A percentile compares a stretch with the other conserved stretches of the same genome.
These are phyloP conservation scores for Pygmarrhopalites habei DNA, from an alignment of 1,140 invertebrate species.

Conservation along the genomic window DNA sequence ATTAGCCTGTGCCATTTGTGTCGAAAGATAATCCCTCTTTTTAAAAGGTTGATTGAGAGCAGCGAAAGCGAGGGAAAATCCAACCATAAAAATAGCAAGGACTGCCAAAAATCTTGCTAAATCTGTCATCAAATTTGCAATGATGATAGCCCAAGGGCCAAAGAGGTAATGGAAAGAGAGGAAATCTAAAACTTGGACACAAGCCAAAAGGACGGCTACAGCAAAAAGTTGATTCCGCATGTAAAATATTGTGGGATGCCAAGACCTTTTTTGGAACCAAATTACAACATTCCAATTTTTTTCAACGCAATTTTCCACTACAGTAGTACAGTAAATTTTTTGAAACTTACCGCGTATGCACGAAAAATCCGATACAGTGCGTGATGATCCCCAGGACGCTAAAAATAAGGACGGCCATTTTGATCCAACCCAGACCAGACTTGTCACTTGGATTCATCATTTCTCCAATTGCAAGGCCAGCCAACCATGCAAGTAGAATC, in stretches of 20 bases:
- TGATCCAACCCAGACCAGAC: slow-evolving; percentile 86
- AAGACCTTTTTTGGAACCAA: slow-evolving; percentile 56
- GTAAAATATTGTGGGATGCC: slow-evolving; percentile 79
- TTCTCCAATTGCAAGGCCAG: slow-evolving; percentile 89
- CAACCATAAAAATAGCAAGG: slow-evolving; percentile 92
- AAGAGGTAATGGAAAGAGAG: slow-evolving; percentile 97
- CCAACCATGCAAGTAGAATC: slow-evolving; percentile 89
- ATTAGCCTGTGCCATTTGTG: slow-evolving; percentile 25
- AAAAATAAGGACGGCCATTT: slow-evolving; percentile 82
- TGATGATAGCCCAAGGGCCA: slow-evolving; percentile 94
- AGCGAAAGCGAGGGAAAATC: slow-evolving; percentile 95
- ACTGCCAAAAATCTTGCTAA: slow-evolving; percentile 93
- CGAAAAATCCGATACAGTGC: slow-evolving; percentile 70
- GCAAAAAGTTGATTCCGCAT: slow-evolving; percentile 94
- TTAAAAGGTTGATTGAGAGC: slow-evolving; percentile 86
- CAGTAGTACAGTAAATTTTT: no score
- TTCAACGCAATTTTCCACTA: no score
- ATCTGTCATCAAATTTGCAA: slow-evolving; percentile 81
- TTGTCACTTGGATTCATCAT: slow-evolving; percentile 94
- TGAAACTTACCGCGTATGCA: no score
- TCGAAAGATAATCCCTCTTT: slow-evolving; percentile 30
- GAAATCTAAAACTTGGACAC: slow-evolving; percentile 94
- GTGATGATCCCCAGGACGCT: slow-evolving; percentile 84
- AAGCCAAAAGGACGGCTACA: slow-evolving; percentile 84
- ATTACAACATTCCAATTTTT: no score